Evolutionary conservation across 2,797 vertebrate species (phyloP), one percentile per base, ranked within the genome.

Genomic region (Ctenosaura bakeri): DNA sequence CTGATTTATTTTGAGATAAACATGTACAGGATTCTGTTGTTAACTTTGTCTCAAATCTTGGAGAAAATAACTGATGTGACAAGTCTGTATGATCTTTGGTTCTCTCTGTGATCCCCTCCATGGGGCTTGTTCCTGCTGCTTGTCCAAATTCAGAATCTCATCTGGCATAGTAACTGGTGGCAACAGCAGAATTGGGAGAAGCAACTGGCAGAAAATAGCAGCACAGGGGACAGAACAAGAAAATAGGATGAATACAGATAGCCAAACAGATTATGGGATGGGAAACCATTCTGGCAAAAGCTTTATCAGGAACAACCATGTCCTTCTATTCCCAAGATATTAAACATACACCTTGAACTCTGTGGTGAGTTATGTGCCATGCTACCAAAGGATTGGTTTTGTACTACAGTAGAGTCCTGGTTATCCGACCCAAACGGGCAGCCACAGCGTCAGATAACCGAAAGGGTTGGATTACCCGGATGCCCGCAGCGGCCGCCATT

Each of bases 301-400:
- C 5, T 35, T 35, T 81, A 35, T 29, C 20, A 32, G 50, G 32
- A 59, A 35, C 22, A n/a, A 22, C 32, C 35, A 12, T 12, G 9
- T 12, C 35, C 32, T 59, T 12, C 1, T 2, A 10, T 82, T 82
- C 35, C 18, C 32, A 81, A 59, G 4, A 64, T 6, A 24, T 64
- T 64, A 64, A 64, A 22, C 22, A 6, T 64, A 64, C 62, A 64
- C 6, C 8, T 56, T 81, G 32, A 82, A n/a, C 6, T 82, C 54
- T 35, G 9, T 20, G 80, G 62, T 79, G 78, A 93, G 88, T 87
- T 83, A 32, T n/a, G 9, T 59, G 54, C 3, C 80, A 81, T 20
- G 32, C 50, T 54, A 80, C 50, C 50, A 54, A 4, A 82, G 91
- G 20, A 3, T 20, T 26, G 13, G 24, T 42, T 88, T 52, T 89